Evolutionary conservation across 2,888 invertebrate species (phyloP), one percentile per base, ranked within the genome.

Genomic region (Alitta virens): DNA sequence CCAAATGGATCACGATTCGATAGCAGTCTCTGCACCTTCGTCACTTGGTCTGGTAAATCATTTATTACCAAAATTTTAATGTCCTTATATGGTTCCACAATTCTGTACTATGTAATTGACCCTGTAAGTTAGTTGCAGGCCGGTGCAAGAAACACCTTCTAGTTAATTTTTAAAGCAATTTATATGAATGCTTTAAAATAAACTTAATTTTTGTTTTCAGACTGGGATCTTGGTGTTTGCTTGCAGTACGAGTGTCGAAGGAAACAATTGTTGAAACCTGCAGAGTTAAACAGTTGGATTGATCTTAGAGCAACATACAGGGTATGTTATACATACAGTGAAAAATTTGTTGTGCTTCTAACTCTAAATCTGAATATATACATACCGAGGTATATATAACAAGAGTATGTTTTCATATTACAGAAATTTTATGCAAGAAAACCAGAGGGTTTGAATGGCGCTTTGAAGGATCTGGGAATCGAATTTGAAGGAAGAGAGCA

Each of bases 161-260:
- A n/a, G n/a, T n/a, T n/a, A n/a, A n/a, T n/a, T n/a, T n/a, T n/a
- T n/a, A n/a, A n/a, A n/a, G n/a, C n/a, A n/a, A n/a, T n/a, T n/a
- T n/a, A n/a, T n/a, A n/a, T n/a, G n/a, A n/a, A n/a, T n/a, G n/a
- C n/a, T n/a, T n/a, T n/a, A n/a, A n/a, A n/a, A n/a, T n/a, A n/a
- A n/a, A n/a, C n/a, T n/a, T n/a, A n/a, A n/a, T n/a, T n/a, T n/a
- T 50, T 50, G n/a, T 50, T 7, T 16, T 7, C 85, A 65, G 86
- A 88, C 77, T 88, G 87, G 87, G 88, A 88, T 78, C 83, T 88
- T 55, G 85, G 85, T 7, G 84, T 84, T 24, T 88, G 87, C 69
- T 76, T 88, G 27, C 81, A 83, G 55, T 85, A 86, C 71, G 88
- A 88, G 75, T 86, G 86, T 69, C 80, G 77, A 50, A 80, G 88